Percentiles rank a stretch among this genome's conserved stretches.
Conservation (phyloP, 1,140 invertebrate species). For the Calephelis nemesis region DNA sequence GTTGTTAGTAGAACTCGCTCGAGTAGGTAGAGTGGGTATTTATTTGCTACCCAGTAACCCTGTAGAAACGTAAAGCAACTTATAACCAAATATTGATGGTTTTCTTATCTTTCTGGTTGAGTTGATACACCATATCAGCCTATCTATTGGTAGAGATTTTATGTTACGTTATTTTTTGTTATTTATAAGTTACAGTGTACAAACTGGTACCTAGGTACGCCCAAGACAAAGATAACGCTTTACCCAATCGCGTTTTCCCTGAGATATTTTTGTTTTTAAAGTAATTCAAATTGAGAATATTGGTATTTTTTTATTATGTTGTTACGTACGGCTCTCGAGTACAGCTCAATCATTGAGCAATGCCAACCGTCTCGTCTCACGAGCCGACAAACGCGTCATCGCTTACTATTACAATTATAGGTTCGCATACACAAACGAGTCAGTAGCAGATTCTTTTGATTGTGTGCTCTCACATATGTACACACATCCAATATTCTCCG, state of each 20-base stretch:
- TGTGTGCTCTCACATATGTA: conserved; percentile 60
- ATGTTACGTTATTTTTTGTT: too few relatives aligned
- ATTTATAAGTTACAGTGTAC: too few relatives aligned
- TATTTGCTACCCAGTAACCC: too few relatives aligned
- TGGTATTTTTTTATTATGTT: conserved; percentile 46
- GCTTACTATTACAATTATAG: conserved; percentile 75
- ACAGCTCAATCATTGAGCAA: conserved; percentile 78
- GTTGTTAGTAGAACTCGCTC: too few relatives aligned
- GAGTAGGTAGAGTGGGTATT: too few relatives aligned
- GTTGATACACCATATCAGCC: too few relatives aligned
- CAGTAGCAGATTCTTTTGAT: conserved; percentile 57
- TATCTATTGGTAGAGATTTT: too few relatives aligned
- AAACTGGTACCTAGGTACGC: too few relatives aligned
- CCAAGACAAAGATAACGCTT: background rate
- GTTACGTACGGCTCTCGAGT: conserved; percentile 66
- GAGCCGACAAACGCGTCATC: conserved; percentile 77
- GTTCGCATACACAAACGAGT: conserved; percentile 71
- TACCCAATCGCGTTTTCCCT: background rate
- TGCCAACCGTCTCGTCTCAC: conserved; percentile 77
- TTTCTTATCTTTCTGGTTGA: too few relatives aligned
- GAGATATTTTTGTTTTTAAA: conserved; percentile 7
- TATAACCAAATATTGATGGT: too few relatives aligned
- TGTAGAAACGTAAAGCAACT: too few relatives aligned
- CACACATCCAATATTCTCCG: conserved; percentile 41
- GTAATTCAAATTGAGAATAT: conserved; percentile 17